Evolutionary conservation across 1,140 invertebrate species (phyloP).

Genomic region (Chrysopa pallens): DNA sequence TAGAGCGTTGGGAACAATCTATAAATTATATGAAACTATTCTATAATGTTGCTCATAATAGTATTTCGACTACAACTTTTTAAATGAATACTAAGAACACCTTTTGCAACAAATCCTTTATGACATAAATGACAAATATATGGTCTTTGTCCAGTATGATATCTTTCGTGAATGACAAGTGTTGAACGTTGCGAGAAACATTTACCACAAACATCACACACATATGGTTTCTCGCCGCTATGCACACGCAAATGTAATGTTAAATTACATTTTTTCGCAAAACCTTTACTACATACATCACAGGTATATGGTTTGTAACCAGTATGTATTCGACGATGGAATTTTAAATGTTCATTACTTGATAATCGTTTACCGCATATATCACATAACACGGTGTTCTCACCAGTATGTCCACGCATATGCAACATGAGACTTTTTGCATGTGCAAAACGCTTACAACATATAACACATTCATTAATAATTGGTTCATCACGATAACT

Average conservation of each 20-base stretch:
- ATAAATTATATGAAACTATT: neutral
- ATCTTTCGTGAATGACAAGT: conserved; percentile 53
- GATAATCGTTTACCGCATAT: conserved; percentile 65
- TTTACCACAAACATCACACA: conserved; percentile 49
- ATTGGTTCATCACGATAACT: conserved; percentile 2
- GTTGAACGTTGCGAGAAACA: conserved; percentile 62
- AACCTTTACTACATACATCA: conserved; percentile 43
- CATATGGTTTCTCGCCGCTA: conserved; percentile 43
- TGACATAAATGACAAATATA: conserved; percentile 50
- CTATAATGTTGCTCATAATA: neutral
- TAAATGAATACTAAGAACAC: conserved; percentile 37
- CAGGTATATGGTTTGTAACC: conserved; percentile 57
- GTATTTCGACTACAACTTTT: conserved; percentile 21
- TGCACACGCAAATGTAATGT: conserved; percentile 41
- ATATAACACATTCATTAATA: conserved; percentile 23
- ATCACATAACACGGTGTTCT: conserved; percentile 40
- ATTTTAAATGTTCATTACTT: conserved; percentile 46
- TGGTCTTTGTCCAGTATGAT: conserved; percentile 59
- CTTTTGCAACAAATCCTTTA: conserved; percentile 43
- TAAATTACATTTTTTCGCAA: conserved; percentile 40
- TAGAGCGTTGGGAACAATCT: neutral
- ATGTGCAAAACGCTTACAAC: conserved; percentile 27
- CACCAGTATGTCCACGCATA: conserved; percentile 38
- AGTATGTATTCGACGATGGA: conserved; percentile 49
- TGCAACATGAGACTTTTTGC: conserved; percentile 35